phyloP scores from a whole-genome alignment of 2,113 vertebrate genomes.

The Myxocyprinus asiaticus region DNA sequence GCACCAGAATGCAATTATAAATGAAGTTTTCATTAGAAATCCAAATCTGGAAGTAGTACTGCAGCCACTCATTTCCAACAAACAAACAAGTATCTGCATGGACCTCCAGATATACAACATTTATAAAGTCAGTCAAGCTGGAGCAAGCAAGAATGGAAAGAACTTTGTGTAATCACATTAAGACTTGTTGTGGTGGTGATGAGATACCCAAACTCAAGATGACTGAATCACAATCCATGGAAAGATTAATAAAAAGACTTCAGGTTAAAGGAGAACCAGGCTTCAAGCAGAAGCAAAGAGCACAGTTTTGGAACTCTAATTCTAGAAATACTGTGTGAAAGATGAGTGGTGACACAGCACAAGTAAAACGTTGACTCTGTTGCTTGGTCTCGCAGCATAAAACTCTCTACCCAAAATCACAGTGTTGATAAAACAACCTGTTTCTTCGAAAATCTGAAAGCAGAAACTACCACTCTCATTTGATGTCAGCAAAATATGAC shows the following conservation, averaged over 20 bases:
- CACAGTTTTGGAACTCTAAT: too few species aligned
- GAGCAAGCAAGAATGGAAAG: conserved; percentile 9
- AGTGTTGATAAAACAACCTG: not conserved
- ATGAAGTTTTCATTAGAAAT: not conserved
- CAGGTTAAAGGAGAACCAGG: not conserved
- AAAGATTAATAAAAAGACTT: conserved; percentile 18
- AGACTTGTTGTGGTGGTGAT: not conserved
- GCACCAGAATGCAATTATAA: not conserved
- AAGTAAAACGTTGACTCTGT: not conserved
- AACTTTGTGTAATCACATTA: not conserved
- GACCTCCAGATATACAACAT: not conserved
- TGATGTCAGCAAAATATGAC: not conserved
- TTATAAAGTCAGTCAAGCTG: not conserved
- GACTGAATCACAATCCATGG: not conserved
- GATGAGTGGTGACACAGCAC: not conserved
- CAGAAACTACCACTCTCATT: not conserved
- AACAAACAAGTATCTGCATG: not conserved
- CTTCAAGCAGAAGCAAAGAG: not conserved
- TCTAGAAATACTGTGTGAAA: not conserved
- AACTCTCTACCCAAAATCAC: not conserved
- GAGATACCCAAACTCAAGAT: conserved; percentile 3
- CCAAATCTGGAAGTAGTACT: not conserved
- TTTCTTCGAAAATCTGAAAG: not conserved
- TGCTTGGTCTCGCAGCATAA: not conserved
- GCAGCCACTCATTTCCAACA: not conserved